Conservation (phyloP, 1,140 invertebrate species). For the Arion vulgaris region DNA sequence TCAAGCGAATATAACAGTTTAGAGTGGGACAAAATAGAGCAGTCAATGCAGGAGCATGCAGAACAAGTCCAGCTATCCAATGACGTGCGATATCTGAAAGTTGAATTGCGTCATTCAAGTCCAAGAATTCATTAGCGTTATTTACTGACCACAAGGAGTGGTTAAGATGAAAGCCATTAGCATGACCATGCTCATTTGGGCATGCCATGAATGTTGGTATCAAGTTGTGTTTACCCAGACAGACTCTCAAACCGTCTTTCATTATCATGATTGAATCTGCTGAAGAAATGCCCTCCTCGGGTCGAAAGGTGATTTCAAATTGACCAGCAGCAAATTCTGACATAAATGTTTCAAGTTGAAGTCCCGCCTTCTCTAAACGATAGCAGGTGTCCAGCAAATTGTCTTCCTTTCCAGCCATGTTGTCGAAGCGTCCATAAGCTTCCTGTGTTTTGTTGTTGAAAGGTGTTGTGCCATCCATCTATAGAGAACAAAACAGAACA, state of each 20-base stretch:
- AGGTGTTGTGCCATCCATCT: constrained; percentile 15
- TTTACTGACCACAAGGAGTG: constrained; percentile 45
- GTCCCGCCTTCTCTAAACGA: constrained; percentile 5
- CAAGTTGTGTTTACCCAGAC: not conserved
- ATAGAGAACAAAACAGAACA: too few species aligned
- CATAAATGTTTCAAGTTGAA: constrained; percentile 40
- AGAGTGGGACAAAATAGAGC: constrained; percentile 50
- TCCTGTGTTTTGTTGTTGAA: constrained; percentile 7
- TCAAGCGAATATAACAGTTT: constrained; percentile 51
- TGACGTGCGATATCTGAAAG: constrained; percentile 43
- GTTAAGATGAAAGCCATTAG: constrained; percentile 50
- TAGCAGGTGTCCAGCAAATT: constrained; percentile 33
- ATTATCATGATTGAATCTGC: constrained; percentile 19
- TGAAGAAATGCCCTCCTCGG: constrained; percentile 31
- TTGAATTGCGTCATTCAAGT: constrained; percentile 27
- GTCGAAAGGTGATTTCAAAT: constrained; percentile 43
- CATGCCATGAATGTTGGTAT: constrained; percentile 51
- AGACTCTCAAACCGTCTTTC: constrained; percentile 19
- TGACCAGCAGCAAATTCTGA: constrained; percentile 37
- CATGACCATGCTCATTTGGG: constrained; percentile 15
- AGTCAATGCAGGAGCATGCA: constrained; percentile 45
- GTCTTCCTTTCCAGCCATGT: constrained; percentile 25
- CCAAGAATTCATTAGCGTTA: constrained; percentile 43
- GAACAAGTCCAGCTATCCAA: constrained; percentile 50
- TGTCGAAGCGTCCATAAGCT: constrained; percentile 30